Conservation (phyloP, 2,113 vertebrate species). For the Candoia aspera region DNA sequence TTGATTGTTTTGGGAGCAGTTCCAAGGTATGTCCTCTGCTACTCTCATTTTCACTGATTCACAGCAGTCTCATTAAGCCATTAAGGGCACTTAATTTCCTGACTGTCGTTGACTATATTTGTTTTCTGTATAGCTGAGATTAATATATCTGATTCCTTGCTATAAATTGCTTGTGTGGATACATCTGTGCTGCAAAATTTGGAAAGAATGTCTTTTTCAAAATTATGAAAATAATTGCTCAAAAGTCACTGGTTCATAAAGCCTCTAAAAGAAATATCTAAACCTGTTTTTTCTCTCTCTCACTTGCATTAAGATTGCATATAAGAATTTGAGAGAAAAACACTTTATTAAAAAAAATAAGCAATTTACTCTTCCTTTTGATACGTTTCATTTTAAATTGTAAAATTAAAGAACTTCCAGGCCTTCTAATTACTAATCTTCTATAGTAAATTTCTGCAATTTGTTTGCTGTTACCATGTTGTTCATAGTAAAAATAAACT, state of each 20-base stretch:
- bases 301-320: slow-evolving; percentile 2
- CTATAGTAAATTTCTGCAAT: background rate
- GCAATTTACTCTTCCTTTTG: background rate
- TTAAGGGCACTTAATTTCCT: slow-evolving; percentile 57
- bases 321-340: background rate
- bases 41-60: slow-evolving; percentile 69
- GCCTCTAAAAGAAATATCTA: background rate
- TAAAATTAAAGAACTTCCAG: background rate
- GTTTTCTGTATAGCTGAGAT: slow-evolving; percentile 47
- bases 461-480: background rate
- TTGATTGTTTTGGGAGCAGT: slow-evolving; percentile 98
- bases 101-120: slow-evolving; percentile 52
- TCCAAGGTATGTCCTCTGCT: slow-evolving; percentile 85
- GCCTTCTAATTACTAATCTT: background rate
- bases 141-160: slow-evolving; percentile 47
- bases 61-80: slow-evolving; percentile 57
- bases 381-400: background rate
- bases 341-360: background rate
- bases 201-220: slow-evolving; percentile 21
- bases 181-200: slow-evolving; percentile 54
- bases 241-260: slow-evolving; percentile 27
- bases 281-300: background rate
- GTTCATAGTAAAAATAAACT: background rate
- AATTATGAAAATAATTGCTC: slow-evolving; percentile 35
- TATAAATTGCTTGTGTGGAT: slow-evolving; percentile 50